phyloP scores from a whole-genome alignment of 2,888 invertebrate species.

The Netelia virgata region DNA sequence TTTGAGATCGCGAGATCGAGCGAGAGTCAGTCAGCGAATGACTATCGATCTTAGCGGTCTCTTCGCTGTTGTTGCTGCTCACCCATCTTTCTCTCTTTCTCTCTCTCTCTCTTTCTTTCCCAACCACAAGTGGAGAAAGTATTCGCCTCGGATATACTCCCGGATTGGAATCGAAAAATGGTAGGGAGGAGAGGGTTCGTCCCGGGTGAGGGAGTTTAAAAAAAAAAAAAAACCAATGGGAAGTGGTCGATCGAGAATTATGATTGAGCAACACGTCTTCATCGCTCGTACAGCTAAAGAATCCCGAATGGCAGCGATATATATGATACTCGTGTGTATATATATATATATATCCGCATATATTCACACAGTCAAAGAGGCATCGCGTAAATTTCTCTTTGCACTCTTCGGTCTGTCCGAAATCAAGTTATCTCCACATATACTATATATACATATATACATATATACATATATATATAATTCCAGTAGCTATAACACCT shows the following conservation, averaged over 20 bases:
- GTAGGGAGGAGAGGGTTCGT: constrained; percentile 11
- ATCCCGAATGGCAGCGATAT: constrained; percentile 33
- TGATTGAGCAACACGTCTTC: constrained; percentile 68
- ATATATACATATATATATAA: constrained; percentile 13
- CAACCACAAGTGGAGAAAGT: constrained; percentile 66
- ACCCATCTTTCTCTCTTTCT: constrained; percentile 7
- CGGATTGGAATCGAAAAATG: constrained; percentile 39
- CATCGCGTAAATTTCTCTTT: constrained; percentile 46
- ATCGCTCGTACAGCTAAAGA: constrained; percentile 49
- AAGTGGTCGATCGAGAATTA: constrained; percentile 65
- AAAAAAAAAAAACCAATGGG: constrained; percentile 41
- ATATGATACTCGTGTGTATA: not conserved
- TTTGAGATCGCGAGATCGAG: constrained; percentile 57
- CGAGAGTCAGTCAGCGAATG: constrained; percentile 44
- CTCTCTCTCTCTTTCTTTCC: constrained; percentile 53
- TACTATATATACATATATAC: constrained; percentile 5
- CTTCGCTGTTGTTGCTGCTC: constrained; percentile 26
- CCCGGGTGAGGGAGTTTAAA: constrained; percentile 9
- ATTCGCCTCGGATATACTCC: constrained; percentile 42
- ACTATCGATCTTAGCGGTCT: constrained; percentile 44
- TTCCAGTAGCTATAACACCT: constrained; percentile 45
- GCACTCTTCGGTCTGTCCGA: constrained; percentile 18
- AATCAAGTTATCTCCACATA: constrained; percentile 44
- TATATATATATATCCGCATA: not conserved
- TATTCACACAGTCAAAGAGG: constrained; percentile 14